A percentile compares a stretch with the other conserved stretches of the same genome.
Evolutionary conservation across 2,113 vertebrate species (phyloP).

Genomic region (Oxyura jamaicensis): DNA sequence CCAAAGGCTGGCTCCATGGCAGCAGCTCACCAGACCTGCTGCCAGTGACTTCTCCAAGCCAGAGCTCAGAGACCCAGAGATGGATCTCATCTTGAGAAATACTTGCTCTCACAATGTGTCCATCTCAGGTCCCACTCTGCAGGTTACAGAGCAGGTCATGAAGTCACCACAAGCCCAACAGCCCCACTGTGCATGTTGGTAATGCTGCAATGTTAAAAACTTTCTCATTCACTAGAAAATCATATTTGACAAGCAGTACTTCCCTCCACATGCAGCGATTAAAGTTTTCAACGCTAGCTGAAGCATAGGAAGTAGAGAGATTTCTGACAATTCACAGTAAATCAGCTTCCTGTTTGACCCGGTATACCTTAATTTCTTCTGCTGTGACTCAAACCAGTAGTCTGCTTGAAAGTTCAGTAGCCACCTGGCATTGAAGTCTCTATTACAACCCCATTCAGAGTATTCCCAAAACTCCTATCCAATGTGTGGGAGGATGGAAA

Average conservation of each 20-base stretch:
- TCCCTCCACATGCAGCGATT: neutral
- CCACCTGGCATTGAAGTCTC: neutral
- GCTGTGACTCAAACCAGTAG: neutral
- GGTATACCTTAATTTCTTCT: neutral
- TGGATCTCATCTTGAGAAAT: neutral
- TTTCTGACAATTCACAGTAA: neutral
- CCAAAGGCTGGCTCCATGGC: neutral
- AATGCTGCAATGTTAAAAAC: neutral
- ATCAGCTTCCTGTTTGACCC: neutral
- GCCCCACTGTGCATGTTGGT: neutral
- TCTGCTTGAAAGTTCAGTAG: neutral
- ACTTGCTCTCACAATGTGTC: rapidly evolving
- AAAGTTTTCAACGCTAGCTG: neutral
- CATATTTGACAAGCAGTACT: neutral
- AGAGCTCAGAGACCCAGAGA: neutral
- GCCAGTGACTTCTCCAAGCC: rapidly evolving
- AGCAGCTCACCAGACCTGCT: neutral
- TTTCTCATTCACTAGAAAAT: neutral
- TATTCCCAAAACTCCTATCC: neutral
- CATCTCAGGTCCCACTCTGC: neutral
- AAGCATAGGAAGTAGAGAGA: neutral
- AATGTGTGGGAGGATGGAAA: slow-evolving; percentile 9
- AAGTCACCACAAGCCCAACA: neutral
- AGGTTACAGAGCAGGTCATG: neutral
- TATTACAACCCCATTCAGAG: neutral